Percentiles rank a stretch among this genome's conserved stretches.
Evolutionary conservation across 2,888 invertebrate species (phyloP).

Genomic region (Schizaphis graminum): DNA sequence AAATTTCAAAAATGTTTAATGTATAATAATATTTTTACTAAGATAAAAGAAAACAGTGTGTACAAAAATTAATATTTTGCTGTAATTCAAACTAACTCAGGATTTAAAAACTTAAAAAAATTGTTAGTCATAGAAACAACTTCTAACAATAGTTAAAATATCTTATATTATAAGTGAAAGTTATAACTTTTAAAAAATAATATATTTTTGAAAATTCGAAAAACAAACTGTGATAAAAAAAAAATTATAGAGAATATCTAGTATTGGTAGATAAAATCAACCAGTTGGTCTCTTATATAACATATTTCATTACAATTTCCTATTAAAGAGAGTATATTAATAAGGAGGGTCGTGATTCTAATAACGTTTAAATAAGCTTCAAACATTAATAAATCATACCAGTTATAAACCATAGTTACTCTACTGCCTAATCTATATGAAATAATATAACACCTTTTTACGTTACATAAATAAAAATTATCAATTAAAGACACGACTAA

Average conservation of each 20-base stretch:
- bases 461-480: background rate
- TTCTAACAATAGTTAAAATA: background rate
- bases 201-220: background rate
- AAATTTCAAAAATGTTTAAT: background rate
- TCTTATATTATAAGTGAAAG: background rate
- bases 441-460: background rate
- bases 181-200: background rate
- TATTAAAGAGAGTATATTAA: background rate
- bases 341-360: background rate
- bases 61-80: background rate
- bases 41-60: background rate
- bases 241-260: background rate
- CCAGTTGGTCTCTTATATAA: background rate
- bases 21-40: background rate
- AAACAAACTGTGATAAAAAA: background rate
- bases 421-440: background rate
- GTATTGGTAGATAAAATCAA: background rate
- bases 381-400: background rate
- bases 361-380: background rate
- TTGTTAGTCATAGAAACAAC: background rate
- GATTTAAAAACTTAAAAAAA: background rate
- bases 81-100: background rate
- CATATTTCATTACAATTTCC: background rate
- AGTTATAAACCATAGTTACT: background rate
- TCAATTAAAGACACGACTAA: background rate